Evolutionary conservation across 1,140 invertebrate species (phyloP), one percentile per base, ranked within the genome.

Genomic region (Lepidotrigona ventralis): DNA sequence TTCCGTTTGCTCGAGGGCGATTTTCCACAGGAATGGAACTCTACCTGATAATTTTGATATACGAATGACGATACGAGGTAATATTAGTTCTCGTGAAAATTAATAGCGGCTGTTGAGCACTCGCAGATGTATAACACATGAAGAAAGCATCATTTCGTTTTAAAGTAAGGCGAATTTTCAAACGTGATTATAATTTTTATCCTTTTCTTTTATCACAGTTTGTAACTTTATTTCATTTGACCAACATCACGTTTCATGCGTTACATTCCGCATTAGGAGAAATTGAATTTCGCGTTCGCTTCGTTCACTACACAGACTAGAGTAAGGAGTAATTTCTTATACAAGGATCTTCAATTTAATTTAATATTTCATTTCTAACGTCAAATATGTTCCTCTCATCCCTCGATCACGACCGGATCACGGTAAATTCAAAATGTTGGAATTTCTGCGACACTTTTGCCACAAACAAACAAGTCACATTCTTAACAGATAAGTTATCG

Each of bases 11-110:
- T 17, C 11, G 46, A 26, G 66, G 33, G 33, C 56, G 46, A 81
- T 23, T 81, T 66, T 64, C 51, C 19, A 14, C 23, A 23, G 51
- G 12, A 6, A n/a, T 5, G 33, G 56, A 33, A 51, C 64, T 26
- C 6, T 29, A 21, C 17, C 39, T 54, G 60, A 75, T 81, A 66
- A 75, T 75, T 81, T 75, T 75, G 79, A 68, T 81, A 68, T 46
- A 75, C 33, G 46, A 66, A 75, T 29, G 51, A 46, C 39, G 79
- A n/a, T n/a, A 46, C 51, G n/a, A 29, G 51, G 12, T 19, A 63
- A 29, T 63, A 63, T 19, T 60, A 63, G 53, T 72, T 63, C 26
- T 80, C 69, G 26, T 11, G 9, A 58, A 53, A 54, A 81, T 53
- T 81, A 33, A n/a, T 33, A 19, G 15, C 6, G 29, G 1, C 33